Conservation (phyloP, 2,113 vertebrate species). For the Sylvilagus bachmani region DNA sequence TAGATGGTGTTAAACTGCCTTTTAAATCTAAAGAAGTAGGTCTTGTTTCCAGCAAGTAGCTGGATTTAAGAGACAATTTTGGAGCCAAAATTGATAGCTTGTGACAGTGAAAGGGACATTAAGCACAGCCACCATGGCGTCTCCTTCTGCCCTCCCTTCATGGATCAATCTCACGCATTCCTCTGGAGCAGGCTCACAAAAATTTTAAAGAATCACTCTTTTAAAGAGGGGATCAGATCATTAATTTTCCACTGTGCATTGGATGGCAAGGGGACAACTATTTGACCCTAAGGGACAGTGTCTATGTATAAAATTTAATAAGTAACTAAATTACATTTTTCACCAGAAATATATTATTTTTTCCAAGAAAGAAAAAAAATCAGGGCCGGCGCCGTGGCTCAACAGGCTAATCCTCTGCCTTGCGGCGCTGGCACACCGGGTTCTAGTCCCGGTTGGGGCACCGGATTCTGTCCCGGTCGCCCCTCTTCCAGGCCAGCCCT, state of each 20-base stretch:
- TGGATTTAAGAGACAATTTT: background rate
- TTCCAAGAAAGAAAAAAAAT: background rate
- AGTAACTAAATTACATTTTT: constrained; percentile 36
- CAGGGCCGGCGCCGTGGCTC: too few relatives aligned
- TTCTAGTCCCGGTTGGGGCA: too few relatives aligned
- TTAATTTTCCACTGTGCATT: background rate
- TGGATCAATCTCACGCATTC: background rate
- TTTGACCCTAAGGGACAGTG: constrained; percentile 1
- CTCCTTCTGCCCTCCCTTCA: background rate
- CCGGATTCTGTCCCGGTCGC: too few relatives aligned
- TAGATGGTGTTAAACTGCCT: background rate
- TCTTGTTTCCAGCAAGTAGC: background rate
- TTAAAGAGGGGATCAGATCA: background rate
- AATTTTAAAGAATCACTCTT: background rate
- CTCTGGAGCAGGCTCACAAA: background rate
- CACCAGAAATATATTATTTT: background rate
- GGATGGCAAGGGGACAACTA: background rate
- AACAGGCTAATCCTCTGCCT: too few relatives aligned
- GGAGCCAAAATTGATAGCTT: background rate
- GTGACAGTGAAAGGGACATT: background rate
- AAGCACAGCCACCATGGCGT: background rate
- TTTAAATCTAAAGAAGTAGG: background rate
- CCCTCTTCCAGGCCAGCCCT: too few relatives aligned
- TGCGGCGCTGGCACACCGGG: too few relatives aligned
- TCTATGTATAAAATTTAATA: background rate